Evolutionary conservation across 2,888 invertebrate genomes (phyloP).

Genomic region (Yponomeuta malinellus): DNA sequence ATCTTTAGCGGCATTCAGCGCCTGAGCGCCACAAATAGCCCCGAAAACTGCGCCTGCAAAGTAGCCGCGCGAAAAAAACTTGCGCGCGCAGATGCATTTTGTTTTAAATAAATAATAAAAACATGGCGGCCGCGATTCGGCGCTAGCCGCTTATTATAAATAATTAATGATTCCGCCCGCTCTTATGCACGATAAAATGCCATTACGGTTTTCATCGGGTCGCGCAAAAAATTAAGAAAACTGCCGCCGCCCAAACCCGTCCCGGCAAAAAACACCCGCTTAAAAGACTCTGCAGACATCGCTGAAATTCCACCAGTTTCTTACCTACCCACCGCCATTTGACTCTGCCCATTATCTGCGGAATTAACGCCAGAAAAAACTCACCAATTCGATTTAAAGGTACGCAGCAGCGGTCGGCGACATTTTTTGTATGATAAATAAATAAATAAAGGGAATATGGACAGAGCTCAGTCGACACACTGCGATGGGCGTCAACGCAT

Average conservation of each 20-base stretch:
- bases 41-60: constrained; percentile 13
- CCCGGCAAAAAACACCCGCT: constrained; percentile 57
- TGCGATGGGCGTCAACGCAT: constrained; percentile 38
- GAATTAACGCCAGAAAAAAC: constrained; percentile 71
- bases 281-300: constrained; percentile 70
- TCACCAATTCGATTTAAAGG: constrained; percentile 58
- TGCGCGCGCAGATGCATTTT: constrained; percentile 35
- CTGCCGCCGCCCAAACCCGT: constrained; percentile 59
- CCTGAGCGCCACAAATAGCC: not conserved
- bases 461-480: constrained; percentile 38
- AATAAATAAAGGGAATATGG: constrained; percentile 55
- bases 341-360: constrained; percentile 70
- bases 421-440: constrained; percentile 48
- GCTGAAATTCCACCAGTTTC: constrained; percentile 70
- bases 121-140: constrained; percentile 55
- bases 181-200: constrained; percentile 75
- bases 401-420: constrained; percentile 49
- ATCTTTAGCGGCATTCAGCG: constrained; percentile 14
- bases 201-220: constrained; percentile 73
- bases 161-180: constrained; percentile 72
- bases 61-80: constrained; percentile 21
- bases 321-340: constrained; percentile 65
- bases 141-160: constrained; percentile 74
- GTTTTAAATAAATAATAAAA: constrained; percentile 38
- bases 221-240: constrained; percentile 64